Evolutionary conservation across 2,113 vertebrate genomes (phyloP).

Genomic region (Esox niger): DNA sequence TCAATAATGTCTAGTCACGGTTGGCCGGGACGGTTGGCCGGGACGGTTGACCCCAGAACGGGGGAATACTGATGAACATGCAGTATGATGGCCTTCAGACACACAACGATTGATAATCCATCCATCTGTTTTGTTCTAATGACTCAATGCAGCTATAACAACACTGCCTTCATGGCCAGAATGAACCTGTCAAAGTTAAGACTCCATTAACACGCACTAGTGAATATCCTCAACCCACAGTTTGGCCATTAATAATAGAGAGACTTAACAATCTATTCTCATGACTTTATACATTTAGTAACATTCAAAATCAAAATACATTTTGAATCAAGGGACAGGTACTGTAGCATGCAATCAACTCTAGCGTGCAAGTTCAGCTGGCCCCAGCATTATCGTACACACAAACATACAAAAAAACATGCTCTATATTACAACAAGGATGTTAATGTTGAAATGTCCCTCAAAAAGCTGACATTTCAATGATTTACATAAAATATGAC

Average conservation of each 20-base stretch:
- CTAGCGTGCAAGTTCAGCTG: constrained; percentile 19
- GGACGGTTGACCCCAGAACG: constrained; percentile 17
- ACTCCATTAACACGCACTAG: background rate
- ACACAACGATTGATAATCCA: constrained; percentile 10
- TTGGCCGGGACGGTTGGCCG: constrained; percentile 11
- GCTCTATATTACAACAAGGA: constrained; percentile 23
- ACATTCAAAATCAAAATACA: constrained; percentile 20
- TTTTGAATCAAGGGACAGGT: constrained; percentile 1
- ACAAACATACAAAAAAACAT: constrained; percentile 53
- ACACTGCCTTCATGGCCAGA: background rate
- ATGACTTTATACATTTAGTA: constrained; percentile 22
- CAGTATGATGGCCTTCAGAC: background rate
- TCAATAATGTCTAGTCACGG: constrained; percentile 17
- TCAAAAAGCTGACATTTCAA: constrained; percentile 21
- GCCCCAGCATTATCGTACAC: constrained; percentile 29
- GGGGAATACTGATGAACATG: constrained; percentile 26
- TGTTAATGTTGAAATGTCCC: constrained; percentile 29
- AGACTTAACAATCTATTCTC: background rate
- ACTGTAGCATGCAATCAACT: too few relatives aligned
- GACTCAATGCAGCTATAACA: constrained; percentile 31
- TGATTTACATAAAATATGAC: constrained; percentile 8
- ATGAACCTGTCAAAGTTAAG: constrained; percentile 11
- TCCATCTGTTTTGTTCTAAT: constrained; percentile 30
- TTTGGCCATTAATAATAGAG: constrained; percentile 13
- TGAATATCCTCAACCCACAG: background rate